Evolutionary conservation across 2,888 invertebrate genomes (phyloP).

Genomic region (Agapostemon virescens): DNA sequence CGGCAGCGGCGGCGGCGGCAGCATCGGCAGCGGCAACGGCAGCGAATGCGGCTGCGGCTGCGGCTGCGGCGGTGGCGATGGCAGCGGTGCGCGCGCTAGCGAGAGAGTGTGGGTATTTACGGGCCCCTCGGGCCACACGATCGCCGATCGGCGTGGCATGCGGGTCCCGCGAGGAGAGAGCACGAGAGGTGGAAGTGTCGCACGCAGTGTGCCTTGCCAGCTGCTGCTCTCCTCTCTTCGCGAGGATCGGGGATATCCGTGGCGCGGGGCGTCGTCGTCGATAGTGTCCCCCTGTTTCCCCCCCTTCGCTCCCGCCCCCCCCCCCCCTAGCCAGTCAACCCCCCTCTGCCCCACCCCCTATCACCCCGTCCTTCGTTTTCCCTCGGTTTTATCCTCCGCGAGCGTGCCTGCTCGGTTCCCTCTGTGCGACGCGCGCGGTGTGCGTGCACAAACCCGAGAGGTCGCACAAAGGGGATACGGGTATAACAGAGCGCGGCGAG

Average conservation of each 20-base stretch:
- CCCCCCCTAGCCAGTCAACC: background rate
- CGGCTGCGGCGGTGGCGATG: background rate
- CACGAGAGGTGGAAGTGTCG: constrained; percentile 71
- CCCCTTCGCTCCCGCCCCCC: background rate
- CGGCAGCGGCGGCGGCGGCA: background rate
- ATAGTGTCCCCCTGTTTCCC: constrained; percentile 31
- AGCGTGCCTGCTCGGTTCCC: constrained; percentile 25
- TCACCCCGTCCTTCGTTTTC: constrained; percentile 18
- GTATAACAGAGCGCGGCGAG: constrained; percentile 29
- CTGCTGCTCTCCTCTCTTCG: constrained; percentile 64
- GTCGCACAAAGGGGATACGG: constrained; percentile 57
- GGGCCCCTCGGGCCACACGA: constrained; percentile 65
- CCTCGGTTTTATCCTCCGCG: constrained; percentile 26
- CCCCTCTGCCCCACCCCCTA: background rate
- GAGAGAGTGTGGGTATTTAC: constrained; percentile 56
- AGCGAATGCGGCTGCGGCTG: background rate
- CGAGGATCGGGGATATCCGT: constrained; percentile 35
- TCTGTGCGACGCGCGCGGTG: constrained; percentile 31
- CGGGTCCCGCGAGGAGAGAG: constrained; percentile 71
- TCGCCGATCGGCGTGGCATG: constrained; percentile 70
- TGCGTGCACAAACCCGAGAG: constrained; percentile 44
- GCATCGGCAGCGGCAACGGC: background rate
- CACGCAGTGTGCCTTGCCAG: constrained; percentile 67
- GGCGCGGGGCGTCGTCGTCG: constrained; percentile 48
- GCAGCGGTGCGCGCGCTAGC: constrained; percentile 33